Evolutionary conservation across 2,797 vertebrate genomes (phyloP).

Genomic region (Microctenopoma stevenorrisi): DNA sequence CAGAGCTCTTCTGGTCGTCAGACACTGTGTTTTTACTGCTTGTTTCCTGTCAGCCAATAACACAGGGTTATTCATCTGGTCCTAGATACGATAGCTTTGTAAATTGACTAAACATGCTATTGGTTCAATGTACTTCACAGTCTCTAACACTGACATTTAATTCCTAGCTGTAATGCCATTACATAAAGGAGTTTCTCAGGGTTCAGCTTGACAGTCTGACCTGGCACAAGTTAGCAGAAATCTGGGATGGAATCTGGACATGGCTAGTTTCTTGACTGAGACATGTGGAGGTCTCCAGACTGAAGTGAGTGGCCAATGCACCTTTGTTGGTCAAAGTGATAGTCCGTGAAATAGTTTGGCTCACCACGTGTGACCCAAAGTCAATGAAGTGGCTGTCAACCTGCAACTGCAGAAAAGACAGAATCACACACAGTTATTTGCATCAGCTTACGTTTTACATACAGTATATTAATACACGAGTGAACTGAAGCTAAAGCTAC

Average conservation of each 20-base stretch:
- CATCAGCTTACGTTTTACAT: constrained; percentile 23
- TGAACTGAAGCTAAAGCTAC: constrained; percentile 1
- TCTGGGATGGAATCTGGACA: constrained; percentile 34
- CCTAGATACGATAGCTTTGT: neutral
- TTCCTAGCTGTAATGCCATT: neutral
- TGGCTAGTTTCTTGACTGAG: constrained; percentile 47
- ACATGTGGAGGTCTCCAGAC: constrained; percentile 70
- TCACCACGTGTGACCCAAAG: constrained; percentile 91
- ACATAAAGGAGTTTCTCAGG: neutral
- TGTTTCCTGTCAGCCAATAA: constrained; percentile 45
- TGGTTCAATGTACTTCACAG: neutral
- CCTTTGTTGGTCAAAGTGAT: constrained; percentile 91
- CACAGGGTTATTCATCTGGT: constrained; percentile 7
- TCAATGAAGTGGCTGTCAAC: constrained; percentile 89
- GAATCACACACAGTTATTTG: constrained; percentile 30
- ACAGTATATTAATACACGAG: constrained; percentile 16
- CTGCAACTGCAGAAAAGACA: constrained; percentile 83
- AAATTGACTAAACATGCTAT: neutral
- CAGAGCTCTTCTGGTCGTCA: constrained; percentile 8
- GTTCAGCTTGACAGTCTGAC: constrained; percentile 65
- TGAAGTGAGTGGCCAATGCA: constrained; percentile 87
- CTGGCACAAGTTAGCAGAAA: constrained; percentile 37
- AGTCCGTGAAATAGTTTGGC: constrained; percentile 86
- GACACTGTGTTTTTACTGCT: constrained; percentile 31
- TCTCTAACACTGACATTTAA: neutral